Evolutionary conservation across 1,140 invertebrate species (phyloP).

Genomic region (Ceratitis capitata): DNA sequence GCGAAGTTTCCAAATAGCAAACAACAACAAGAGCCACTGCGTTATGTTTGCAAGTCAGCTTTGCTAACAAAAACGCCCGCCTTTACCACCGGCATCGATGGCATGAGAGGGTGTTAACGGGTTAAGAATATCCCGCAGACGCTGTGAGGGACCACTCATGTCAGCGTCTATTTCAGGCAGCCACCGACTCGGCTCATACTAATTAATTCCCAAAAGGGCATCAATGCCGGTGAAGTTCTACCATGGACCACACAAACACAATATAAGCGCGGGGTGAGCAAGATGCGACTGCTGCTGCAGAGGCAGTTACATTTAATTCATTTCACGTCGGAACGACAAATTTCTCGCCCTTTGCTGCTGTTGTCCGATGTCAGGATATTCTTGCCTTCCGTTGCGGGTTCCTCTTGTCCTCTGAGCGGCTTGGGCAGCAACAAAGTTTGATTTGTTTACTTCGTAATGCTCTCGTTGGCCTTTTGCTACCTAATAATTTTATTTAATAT

Average conservation of each 20-base stretch:
- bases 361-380: not conserved
- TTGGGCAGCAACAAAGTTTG: not conserved
- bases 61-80: not conserved
- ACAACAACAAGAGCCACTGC: too few species aligned
- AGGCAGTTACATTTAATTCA: constrained; percentile 2
- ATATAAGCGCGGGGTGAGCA: not conserved
- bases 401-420: not conserved
- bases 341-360: not conserved
- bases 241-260: not conserved
- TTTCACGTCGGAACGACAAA: constrained; percentile 26
- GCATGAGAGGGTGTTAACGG: not conserved
- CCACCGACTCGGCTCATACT: not conserved
- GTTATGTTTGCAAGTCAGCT: not conserved
- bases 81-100: not conserved
- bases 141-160: not conserved
- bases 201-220: constrained; percentile 40
- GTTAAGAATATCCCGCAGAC: not conserved
- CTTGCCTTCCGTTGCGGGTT: not conserved
- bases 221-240: not conserved
- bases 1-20: constrained; percentile 17
- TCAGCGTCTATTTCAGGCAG: not conserved
- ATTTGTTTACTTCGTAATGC: not conserved
- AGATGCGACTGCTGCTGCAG: not conserved
- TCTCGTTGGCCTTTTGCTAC: not conserved
- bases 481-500: constrained; percentile 31